Percentiles rank a stretch among this genome's conserved stretches.
Conservation (phyloP, 2,797 vertebrate species). For the Pseudochirops cupreus region DNA sequence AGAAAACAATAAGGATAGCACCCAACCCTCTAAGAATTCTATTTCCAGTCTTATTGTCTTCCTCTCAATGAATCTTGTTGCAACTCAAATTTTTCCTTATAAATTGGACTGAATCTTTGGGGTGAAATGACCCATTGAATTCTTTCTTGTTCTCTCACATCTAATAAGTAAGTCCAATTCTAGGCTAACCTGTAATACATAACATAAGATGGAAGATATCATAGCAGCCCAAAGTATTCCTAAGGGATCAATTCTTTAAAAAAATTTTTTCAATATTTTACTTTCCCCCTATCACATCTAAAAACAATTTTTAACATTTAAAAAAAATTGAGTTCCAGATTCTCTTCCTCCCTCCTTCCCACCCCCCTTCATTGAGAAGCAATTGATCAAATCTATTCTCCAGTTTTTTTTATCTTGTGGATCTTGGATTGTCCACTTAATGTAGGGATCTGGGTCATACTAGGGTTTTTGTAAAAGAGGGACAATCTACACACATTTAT, state of each 20-base stretch:
- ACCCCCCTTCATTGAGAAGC: background rate
- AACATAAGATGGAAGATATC: background rate
- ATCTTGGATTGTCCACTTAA: background rate
- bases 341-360: background rate
- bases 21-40: background rate
- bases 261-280: background rate
- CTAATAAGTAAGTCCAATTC: background rate
- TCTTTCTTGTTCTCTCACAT: background rate
- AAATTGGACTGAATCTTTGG: background rate
- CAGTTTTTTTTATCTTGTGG: background rate
- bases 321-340: background rate
- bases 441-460: background rate
- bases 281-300: background rate
- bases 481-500: too few species aligned
- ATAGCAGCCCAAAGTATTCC: constrained; percentile 15
- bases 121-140: background rate
- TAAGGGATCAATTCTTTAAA: background rate
- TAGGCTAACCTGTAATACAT: constrained; percentile 1
- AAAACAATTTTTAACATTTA: background rate
- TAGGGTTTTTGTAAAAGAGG: background rate
- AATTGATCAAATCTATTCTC: background rate
- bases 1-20: background rate
- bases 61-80: background rate
- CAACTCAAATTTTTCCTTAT: background rate
- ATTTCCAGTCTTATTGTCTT: background rate